Evolutionary conservation across 2,113 vertebrate species (phyloP), one percentile per base, ranked within the genome.

Genomic region (Gallinago paraguaiae): DNA sequence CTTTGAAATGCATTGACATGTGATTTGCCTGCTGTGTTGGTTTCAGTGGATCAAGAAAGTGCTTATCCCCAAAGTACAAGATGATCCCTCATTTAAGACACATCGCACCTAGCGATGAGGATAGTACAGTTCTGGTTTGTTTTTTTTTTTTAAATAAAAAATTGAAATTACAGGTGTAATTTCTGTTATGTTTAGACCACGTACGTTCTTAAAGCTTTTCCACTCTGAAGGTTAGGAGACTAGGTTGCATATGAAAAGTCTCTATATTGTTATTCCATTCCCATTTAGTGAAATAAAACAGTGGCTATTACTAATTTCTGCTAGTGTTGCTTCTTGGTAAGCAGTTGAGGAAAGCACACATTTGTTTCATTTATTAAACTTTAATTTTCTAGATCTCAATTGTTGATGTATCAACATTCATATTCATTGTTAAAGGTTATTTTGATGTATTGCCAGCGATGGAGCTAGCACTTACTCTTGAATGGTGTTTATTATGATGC

Each of bases 1-100:
- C 48, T 71, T 0, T 82, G 18, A 79, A 68, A 75, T 57, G 11
- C 1, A 0, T 33, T 84, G 64, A 46, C 4, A 0, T 24, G 7
- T 70, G 30, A 11, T 46, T 70, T 93, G 50, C 15, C n/a, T 60
- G 37, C 35, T 80, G 22, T 45, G 13, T 50, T 51, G n/a, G 10
- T 76, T 90, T 76, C 27, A 13, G 35, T n/a, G 87, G 50, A 54
- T 81, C 11, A 41, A 35, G 37, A 53, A 80, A 65, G 4, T 11
- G 27, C 3, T 1, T 46, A 12, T 81, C 33, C 17, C 17, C 11
- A 22, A 53, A 78, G 69, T 28, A 50, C 37, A 39, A 19, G 39
- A 10, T 72, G 41, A 39, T 64, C 16, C 54, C 48, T 84, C 3
- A 22, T 45, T 41, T 88, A 53, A 68, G 59, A 43, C 9, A 13